Evolutionary conservation across 92 coral and sea anemone genomes (phyloP).

Genomic region (Phenganax stokvisi): DNA sequence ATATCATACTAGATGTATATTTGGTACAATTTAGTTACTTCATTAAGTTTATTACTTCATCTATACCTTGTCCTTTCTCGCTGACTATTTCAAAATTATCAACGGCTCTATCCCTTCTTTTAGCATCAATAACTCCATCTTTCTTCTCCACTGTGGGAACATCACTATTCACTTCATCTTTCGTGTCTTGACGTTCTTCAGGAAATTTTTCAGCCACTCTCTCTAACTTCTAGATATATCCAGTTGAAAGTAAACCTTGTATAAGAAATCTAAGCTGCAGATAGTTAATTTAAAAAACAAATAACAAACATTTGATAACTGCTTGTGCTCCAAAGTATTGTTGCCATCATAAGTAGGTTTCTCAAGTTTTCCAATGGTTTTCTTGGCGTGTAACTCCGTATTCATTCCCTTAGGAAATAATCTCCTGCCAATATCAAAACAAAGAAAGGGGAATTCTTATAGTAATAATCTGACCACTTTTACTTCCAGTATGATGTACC

Average conservation of each 20-base stretch:
- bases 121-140: not conserved
- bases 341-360: not conserved
- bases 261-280: not conserved
- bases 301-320: not conserved
- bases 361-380: not conserved
- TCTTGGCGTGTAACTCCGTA: not conserved
- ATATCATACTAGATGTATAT: too few species aligned
- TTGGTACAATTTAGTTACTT: not conserved
- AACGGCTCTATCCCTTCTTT: not conserved
- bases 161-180: not conserved
- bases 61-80: constrained; percentile 1
- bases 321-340: not conserved
- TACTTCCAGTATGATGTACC: not conserved
- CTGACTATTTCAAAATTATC: constrained; percentile 6
- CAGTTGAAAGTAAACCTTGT: not conserved
- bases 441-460: not conserved
- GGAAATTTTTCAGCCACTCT: not conserved
- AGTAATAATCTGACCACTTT: too few species aligned
- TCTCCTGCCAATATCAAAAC: constrained; percentile 1
- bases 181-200: not conserved
- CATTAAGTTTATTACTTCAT: not conserved
- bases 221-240: not conserved
- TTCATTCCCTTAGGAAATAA: not conserved
- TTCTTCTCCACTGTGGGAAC: not conserved
- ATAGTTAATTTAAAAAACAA: not conserved